phyloP scores from a whole-genome alignment of 37 sponge, comb jelly and placozoan species.

The Axinella damicornis region DNA sequence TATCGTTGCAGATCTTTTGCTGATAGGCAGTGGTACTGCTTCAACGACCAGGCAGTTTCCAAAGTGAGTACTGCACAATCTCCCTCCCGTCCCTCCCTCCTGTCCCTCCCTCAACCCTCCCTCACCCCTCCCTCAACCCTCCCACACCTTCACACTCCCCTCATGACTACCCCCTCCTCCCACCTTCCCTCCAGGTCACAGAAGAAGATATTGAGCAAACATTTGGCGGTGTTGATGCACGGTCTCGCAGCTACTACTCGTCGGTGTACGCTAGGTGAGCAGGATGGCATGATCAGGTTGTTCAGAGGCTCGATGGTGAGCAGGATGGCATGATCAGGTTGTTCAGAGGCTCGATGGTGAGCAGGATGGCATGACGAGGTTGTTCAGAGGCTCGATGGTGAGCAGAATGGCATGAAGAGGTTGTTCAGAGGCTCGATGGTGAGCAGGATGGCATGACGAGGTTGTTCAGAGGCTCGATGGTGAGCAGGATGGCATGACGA shows the following conservation, averaged over 20 bases:
- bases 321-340: too few species aligned
- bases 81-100: background rate
- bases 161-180: background rate
- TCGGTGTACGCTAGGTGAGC: conserved; percentile 80
- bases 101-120: background rate
- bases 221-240: conserved; percentile 74
- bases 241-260: conserved; percentile 76
- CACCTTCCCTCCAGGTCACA: background rate
- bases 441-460: too few species aligned
- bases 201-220: conserved; percentile 77
- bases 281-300: too few species aligned
- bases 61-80: conserved; percentile 37
- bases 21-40: conserved; percentile 90
- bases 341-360: too few species aligned
- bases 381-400: too few species aligned
- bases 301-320: too few species aligned
- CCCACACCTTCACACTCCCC: background rate
- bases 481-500: too few species aligned
- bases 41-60: conserved; percentile 92
- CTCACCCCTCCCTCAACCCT: background rate
- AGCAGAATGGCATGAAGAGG: too few species aligned
- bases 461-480: too few species aligned
- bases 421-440: too few species aligned
- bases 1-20: conserved; percentile 70
- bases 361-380: too few species aligned